phyloP scores from a whole-genome alignment of 2,113 vertebrate species.

The Anser brachyrhynchus region DNA sequence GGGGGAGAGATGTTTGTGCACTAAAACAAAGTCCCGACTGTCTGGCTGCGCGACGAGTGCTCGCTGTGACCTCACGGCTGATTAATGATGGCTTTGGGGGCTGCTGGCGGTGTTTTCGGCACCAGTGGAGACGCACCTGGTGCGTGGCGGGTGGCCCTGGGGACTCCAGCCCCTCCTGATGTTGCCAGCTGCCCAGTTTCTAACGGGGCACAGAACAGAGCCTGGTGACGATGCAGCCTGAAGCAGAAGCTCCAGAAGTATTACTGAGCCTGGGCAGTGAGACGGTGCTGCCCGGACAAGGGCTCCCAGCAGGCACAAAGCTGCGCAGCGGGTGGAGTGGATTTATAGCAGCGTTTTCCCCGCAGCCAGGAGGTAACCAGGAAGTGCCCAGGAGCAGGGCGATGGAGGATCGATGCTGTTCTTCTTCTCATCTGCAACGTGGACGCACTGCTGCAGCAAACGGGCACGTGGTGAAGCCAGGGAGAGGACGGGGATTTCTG shows the following conservation, averaged over 20 bases:
- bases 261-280: background rate
- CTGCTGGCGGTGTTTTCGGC: background rate
- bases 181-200: fast-evolving
- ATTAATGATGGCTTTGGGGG: background rate
- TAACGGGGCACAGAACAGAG: background rate
- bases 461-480: background rate
- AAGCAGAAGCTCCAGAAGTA: background rate
- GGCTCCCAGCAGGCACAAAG: background rate
- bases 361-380: background rate
- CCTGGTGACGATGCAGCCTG: background rate
- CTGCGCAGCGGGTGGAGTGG: background rate
- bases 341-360: background rate
- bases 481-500: background rate
- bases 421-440: background rate
- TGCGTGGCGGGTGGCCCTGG: fast-evolving
- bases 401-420: background rate
- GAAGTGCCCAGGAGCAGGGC: background rate
- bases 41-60: background rate
- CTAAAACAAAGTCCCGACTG: background rate
- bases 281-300: fast-evolving
- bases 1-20: constrained; percentile 34
- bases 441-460: background rate
- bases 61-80: background rate
- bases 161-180: background rate
- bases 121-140: background rate